Conservation (phyloP, 2,797 vertebrate genomes). For the Chanos chanos region DNA sequence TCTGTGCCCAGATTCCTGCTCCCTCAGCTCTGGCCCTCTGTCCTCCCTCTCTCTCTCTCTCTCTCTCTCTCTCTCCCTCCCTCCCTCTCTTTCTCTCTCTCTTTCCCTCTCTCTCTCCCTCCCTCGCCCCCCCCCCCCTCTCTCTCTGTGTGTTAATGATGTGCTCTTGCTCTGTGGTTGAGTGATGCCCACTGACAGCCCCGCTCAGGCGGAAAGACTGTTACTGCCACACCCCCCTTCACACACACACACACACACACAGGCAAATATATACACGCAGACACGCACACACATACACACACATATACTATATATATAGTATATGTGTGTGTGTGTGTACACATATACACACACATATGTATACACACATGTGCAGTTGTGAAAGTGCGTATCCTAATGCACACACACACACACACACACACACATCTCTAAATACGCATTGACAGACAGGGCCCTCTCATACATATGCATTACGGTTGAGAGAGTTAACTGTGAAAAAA, state of each 20-base stretch:
- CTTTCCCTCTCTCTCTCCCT: slow-evolving; percentile 15
- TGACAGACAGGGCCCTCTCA: background rate
- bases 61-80: background rate
- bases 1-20: slow-evolving; percentile 53
- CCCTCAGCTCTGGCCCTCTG: slow-evolving; percentile 62
- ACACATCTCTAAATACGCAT: slow-evolving; percentile 11
- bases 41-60: slow-evolving; percentile 48
- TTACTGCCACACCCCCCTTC: slow-evolving; percentile 39
- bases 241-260: slow-evolving; percentile 37
- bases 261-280: slow-evolving; percentile 33
- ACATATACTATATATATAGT: background rate
- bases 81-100: background rate
- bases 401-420: slow-evolving; percentile 14
- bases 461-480: background rate
- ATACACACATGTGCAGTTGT: background rate
- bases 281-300: slow-evolving; percentile 35
- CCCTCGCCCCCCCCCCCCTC: slow-evolving; percentile 22
- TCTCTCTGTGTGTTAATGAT: slow-evolving; percentile 41
- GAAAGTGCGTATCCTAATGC: background rate
- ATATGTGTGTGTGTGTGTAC: no score
- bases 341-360: background rate
- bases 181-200: slow-evolving; percentile 48
- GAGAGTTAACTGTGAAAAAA: no score
- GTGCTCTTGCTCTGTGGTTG: slow-evolving; percentile 36
- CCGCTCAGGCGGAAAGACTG: slow-evolving; percentile 67